Evolutionary conservation across 2,888 invertebrate genomes (phyloP).

Genomic region (Drosophila picticornis): DNA sequence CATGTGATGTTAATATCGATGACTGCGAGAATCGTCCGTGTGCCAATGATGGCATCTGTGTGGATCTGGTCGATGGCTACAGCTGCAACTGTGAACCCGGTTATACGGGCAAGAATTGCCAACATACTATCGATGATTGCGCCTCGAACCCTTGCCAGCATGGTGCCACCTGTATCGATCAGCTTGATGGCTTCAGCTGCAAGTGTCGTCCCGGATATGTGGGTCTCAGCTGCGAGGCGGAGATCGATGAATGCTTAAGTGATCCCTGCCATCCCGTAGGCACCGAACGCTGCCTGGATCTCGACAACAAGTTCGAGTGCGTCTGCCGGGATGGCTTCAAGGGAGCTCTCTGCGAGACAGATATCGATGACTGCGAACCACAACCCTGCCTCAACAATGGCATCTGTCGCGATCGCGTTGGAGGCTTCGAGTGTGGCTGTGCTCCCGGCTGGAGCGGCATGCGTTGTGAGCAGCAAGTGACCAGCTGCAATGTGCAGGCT

Average conservation of each 20-base stretch:
- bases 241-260: constrained; percentile 95
- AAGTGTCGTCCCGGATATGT: constrained; percentile 97
- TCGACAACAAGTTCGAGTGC: constrained; percentile 94
- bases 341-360: constrained; percentile 93
- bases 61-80: constrained; percentile 93
- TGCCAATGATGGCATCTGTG: constrained; percentile 95
- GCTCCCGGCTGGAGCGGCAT: constrained; percentile 94
- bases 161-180: constrained; percentile 94
- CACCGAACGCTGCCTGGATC: constrained; percentile 95
- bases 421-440: constrained; percentile 93
- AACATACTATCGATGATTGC: constrained; percentile 97
- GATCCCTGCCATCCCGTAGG: constrained; percentile 96
- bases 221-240: constrained; percentile 96
- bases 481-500: constrained; percentile 91
- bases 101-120: constrained; percentile 96
- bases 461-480: constrained; percentile 94
- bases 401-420: constrained; percentile 93
- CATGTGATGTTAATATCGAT: constrained; percentile 96
- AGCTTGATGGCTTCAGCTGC: constrained; percentile 95
- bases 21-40: constrained; percentile 96
- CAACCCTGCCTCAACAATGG: constrained; percentile 96
- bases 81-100: constrained; percentile 97
- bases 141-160: constrained; percentile 95
- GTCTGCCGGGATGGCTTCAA: constrained; percentile 95
- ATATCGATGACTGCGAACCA: constrained; percentile 94